phyloP scores from a whole-genome alignment of 2,888 invertebrate genomes.

The Callyntrura guangdongensis region DNA sequence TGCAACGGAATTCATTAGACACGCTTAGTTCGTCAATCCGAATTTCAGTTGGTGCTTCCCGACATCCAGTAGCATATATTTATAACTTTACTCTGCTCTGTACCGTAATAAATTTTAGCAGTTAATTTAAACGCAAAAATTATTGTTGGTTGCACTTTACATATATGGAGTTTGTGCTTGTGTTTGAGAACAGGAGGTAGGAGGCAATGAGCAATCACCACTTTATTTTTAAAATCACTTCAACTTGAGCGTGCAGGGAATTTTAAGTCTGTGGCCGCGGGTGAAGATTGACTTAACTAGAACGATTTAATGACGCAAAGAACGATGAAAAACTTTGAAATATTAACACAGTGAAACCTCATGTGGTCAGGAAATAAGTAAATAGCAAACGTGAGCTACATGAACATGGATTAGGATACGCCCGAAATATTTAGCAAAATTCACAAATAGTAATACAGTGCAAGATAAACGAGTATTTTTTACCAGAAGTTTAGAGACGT shows the following conservation, averaged over 20 bases:
- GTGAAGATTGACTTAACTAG: conserved; percentile 55
- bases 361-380: conserved; percentile 48
- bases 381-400: conserved; percentile 17
- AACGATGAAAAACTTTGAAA: neutral
- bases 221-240: conserved; percentile 18
- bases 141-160: conserved; percentile 13
- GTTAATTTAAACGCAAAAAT: conserved; percentile 28
- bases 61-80: neutral
- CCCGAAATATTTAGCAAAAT: conserved; percentile 38
- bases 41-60: conserved; percentile 3
- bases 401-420: conserved; percentile 51
- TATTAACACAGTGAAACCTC: neutral
- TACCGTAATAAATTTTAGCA: conserved; percentile 38
- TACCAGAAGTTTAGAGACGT: too few relatives aligned
- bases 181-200: too few relatives aligned
- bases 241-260: conserved; percentile 28
- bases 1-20: conserved; percentile 47
- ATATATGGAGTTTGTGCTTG: too few relatives aligned
- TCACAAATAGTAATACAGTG: conserved; percentile 2
- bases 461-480: too few relatives aligned
- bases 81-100: conserved; percentile 22
- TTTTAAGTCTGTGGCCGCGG: conserved; percentile 24
- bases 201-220: conserved; percentile 39
- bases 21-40: conserved; percentile 43
- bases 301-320: conserved; percentile 13